A percentile compares a stretch with the other conserved stretches of the same genome.
These are phyloP conservation scores for Nomada goodeniana DNA, from an alignment of 2,888 invertebrate species.

Conservation along the genomic window DNA sequence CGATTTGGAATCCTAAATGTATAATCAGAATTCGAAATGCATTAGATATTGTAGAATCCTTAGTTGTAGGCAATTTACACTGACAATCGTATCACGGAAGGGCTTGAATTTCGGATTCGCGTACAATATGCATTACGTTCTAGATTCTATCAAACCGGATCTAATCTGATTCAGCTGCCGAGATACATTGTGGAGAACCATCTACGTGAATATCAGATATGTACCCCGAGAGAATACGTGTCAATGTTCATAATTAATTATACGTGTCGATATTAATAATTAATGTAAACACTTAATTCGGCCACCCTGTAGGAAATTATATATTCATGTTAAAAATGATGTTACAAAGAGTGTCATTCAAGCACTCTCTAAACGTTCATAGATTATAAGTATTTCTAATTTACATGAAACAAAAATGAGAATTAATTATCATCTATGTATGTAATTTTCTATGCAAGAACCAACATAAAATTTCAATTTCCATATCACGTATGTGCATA, in stretches of 20 bases:
- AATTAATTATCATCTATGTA: too few relatives aligned
- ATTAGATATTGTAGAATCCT: not conserved
- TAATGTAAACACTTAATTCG: not conserved
- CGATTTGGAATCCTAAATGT: not conserved
- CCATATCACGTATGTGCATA: too few relatives aligned
- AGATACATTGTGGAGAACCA: slow-evolving; percentile 9
- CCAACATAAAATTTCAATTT: too few relatives aligned
- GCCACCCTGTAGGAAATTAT: too few relatives aligned
- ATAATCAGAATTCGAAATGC: not conserved
- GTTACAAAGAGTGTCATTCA: too few relatives aligned
- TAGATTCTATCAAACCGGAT: not conserved
- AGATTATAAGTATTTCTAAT: too few relatives aligned
- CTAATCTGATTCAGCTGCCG: slow-evolving; percentile 3
- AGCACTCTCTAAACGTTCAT: too few relatives aligned
- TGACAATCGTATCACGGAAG: slow-evolving; percentile 37
- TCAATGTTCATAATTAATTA: not conserved
- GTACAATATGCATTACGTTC: slow-evolving; percentile 1
- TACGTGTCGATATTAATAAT: not conserved
- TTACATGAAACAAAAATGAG: too few relatives aligned
- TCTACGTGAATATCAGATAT: not conserved
- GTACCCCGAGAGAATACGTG: not conserved
- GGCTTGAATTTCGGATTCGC: slow-evolving; percentile 29
- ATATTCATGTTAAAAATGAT: too few relatives aligned
- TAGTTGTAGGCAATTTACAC: not conserved
- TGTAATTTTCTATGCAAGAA: too few relatives aligned